Base-by-base conservation (phyloP, 2,113 vertebrate species). In the Ciconia stormi region DNA sequence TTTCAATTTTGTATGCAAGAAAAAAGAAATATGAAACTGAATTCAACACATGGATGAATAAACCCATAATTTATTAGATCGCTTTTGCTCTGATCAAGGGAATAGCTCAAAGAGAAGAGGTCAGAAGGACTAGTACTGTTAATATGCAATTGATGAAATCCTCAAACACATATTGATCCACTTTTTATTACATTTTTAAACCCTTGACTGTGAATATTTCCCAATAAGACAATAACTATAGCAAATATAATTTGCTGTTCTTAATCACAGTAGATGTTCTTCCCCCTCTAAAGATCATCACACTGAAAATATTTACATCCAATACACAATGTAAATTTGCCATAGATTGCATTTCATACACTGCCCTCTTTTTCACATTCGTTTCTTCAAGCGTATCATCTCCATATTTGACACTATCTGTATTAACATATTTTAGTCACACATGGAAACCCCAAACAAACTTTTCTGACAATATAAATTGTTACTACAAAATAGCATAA, bases 111-210 rank as follows among this genome's bases (percentile, higher is more conserved):
- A 96, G 81, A 72, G 95, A 95, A 96, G 96, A 95, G 97, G 97
- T 98, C 97, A 97, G 89, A 95, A 93, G 94, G 89, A 97, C 95
- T 96, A 87, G 82, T 89, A 67, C 90, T 95, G 96, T 97, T 97
- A 97, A 97, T 97, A 97, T 95, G 95, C 95, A 92, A 97, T 94
- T 97, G 97, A 97, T 97, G 90, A 98, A 98, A 98, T 97, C 97
- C 97, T 98, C 97, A 97, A 97, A 96, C 97, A 97, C 80, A 93
- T 98, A 98, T 98, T 97, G 97, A 97, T 98, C 96, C 94, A 90
- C 95, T 95, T 96, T 97, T 97, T 97, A 98, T 98, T 98, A 97
- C 97, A 98, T 98, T 97, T 97, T 97, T 98, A 98, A 97, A 98
- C 84, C 96, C 96, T 88, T 88, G 95, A 95, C 95, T 97, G 90